A percentile compares a stretch with the other conserved stretches of the same genome.
Evolutionary conservation across 2,797 vertebrate genomes (phyloP).

Genomic region (Babyrousa celebensis): DNA sequence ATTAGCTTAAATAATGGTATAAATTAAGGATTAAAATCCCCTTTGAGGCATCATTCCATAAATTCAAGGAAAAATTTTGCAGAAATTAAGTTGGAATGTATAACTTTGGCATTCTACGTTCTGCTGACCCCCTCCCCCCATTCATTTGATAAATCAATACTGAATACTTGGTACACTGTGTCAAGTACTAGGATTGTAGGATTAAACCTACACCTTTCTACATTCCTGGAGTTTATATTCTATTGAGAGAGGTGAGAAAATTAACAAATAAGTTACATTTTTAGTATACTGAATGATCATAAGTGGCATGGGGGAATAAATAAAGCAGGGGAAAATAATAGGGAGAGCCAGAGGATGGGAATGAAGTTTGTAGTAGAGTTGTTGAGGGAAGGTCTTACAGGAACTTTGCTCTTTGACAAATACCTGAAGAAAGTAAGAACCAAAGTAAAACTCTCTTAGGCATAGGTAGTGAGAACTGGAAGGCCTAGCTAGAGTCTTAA

Average conservation of each 20-base stretch:
- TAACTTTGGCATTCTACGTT: not conserved
- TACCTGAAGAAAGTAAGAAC: not conserved
- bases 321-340: not conserved
- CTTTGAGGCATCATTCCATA: not conserved
- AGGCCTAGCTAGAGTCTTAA: not conserved
- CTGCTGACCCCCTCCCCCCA: not conserved
- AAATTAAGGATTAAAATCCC: not conserved
- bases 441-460: not conserved
- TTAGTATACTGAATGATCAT: not conserved
- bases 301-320: not conserved
- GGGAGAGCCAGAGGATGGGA: not conserved
- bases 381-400: not conserved
- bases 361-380: not conserved
- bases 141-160: not conserved
- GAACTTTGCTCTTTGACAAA: not conserved
- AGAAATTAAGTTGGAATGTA: not conserved
- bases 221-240: not conserved
- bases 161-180: not conserved
- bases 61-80: not conserved
- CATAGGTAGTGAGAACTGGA: not conserved
- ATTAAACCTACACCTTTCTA: not conserved
- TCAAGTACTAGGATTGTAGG: not conserved
- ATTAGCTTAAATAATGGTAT: not conserved
- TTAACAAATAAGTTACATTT: not conserved
- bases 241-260: not conserved